Conservation (phyloP, 2,888 invertebrate species). For the Tipula helvola region DNA sequence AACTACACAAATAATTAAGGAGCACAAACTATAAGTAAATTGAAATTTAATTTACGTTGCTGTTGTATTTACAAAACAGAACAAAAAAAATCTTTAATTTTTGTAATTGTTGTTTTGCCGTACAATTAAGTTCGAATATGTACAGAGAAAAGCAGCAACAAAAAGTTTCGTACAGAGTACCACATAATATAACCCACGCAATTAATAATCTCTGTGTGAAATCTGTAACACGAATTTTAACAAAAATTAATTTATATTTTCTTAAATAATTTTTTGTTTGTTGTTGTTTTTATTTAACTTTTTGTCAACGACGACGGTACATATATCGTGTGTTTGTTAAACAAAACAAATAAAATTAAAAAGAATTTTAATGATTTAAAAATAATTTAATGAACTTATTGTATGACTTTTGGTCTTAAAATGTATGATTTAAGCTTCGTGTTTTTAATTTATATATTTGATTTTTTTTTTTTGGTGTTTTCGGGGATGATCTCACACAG, state of each 20-base stretch:
- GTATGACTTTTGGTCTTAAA: background rate
- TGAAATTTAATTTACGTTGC: background rate
- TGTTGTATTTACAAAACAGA: background rate
- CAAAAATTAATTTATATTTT: background rate
- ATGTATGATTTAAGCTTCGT: background rate
- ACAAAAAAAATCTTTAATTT: background rate
- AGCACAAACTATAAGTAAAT: background rate
- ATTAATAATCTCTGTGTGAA: constrained; percentile 4
- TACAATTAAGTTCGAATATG: background rate
- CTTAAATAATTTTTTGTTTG: background rate
- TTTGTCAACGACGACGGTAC: background rate
- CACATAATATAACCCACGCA: background rate
- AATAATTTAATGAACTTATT: background rate
- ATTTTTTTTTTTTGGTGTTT: background rate
- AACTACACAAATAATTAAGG: background rate
- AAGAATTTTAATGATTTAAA: background rate
- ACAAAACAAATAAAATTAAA: background rate
- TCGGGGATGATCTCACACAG: background rate
- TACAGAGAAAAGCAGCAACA: background rate
- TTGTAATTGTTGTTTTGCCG: background rate
- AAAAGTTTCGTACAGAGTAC: background rate
- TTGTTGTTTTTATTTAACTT: background rate
- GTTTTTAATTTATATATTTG: background rate
- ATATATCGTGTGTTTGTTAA: background rate
- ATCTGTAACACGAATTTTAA: background rate